Evolutionary conservation across 2,797 vertebrate species (phyloP), one percentile per base, ranked within the genome.

Genomic region (Perodicticus potto): DNA sequence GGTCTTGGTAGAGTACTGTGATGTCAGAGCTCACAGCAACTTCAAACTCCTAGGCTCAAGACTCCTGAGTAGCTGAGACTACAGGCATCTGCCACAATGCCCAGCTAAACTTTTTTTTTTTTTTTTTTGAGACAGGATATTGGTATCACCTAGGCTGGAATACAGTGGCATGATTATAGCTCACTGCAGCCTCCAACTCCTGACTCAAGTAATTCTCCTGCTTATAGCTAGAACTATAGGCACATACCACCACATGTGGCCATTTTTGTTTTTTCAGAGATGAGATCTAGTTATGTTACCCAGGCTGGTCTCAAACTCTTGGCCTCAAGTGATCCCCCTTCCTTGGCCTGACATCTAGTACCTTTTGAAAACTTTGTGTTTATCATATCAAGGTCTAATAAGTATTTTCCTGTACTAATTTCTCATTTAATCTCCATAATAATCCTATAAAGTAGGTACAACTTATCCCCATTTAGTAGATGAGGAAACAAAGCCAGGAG

Each of bases 391-490:
- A 55, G 19, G 74, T 86, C 23, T n/a, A n/a, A n/a, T 57, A 74
- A 89, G 40, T 92, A 82, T 81, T 93, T 82, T 55, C 40, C 55
- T 9, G 23, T 22, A 49, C 29, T 32, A 57, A 63, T 13, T 72
- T 90, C 72, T 84, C 69, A 82, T 82, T 89, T 89, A 80, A 72
- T 81, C 22, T 92, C 86, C 32, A 40, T 37, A 73, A 49, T 40
- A 95, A 87, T 32, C 27, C 43, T 81, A 72, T 7, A 69, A 70
- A 2, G 5, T 20, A n/a, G 27, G 8, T 57, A 86, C 12, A 78
- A 80, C 43, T 95, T 93, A 67, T 53, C 32, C 27, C 59, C 32
- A 72, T 57, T n/a, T 61, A 85, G 80, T 16, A 55, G 25, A 82
- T 7, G 29, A 95, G 57, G 19, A 93, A 90, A 85, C 23, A 61